phyloP scores from a whole-genome alignment of 2,113 vertebrate genomes.

The Caloenas nicobarica region DNA sequence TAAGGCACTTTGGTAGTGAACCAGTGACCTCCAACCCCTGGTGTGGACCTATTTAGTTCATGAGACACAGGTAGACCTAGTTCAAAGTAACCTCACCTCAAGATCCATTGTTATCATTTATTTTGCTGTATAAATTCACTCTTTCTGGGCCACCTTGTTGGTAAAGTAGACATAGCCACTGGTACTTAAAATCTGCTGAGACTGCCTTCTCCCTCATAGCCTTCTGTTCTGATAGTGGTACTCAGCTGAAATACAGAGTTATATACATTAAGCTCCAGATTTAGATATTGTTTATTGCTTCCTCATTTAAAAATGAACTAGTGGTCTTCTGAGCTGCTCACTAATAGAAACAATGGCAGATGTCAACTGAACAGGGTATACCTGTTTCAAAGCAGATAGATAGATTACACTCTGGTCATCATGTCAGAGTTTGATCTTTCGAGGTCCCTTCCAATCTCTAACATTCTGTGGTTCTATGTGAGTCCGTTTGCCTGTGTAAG shows the following conservation, averaged over 20 bases:
- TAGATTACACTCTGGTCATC: neutral
- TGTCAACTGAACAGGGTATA: neutral
- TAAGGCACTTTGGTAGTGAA: neutral
- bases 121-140: neutral
- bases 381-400: neutral
- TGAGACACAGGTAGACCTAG: neutral
- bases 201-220: neutral
- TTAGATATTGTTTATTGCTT: neutral
- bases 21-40: neutral
- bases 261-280: neutral
- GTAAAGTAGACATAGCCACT: fast-evolving
- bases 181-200: neutral
- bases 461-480: too few relatives aligned
- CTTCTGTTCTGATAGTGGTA: neutral
- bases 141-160: neutral
- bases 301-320: neutral
- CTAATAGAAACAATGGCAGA: neutral
- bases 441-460: too few relatives aligned
- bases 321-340: neutral
- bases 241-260: neutral
- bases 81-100: neutral
- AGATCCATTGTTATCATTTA: neutral
- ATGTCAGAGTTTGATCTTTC: neutral
- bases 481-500: neutral
- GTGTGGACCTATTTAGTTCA: neutral